These are phyloP conservation scores for Chironomus tentans DNA, from an alignment of 2,888 invertebrate species.

Conservation along the genomic window DNA sequence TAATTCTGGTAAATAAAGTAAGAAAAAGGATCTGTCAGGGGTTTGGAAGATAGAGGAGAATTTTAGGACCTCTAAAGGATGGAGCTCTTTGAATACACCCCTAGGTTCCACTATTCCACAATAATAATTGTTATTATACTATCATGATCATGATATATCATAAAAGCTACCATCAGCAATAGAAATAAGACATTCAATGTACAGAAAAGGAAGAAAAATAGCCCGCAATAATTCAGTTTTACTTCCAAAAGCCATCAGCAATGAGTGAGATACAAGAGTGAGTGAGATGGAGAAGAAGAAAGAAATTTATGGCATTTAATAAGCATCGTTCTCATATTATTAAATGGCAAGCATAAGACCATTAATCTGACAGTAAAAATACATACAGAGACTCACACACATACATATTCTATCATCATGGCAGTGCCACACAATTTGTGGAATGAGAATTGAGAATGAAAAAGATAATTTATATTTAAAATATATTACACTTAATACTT, in stretches of 20 bases:
- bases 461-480: constrained; percentile 22
- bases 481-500: constrained; percentile 19
- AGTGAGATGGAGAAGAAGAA: neutral
- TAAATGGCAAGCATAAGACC: constrained; percentile 11
- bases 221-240: neutral
- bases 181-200: neutral
- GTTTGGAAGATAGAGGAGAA: too few relatives aligned
- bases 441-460: neutral
- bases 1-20: too few relatives aligned
- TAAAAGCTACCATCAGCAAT: too few relatives aligned
- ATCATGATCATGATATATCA: neutral
- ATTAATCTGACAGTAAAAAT: constrained; percentile 11
- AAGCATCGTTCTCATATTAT: constrained; percentile 3
- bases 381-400: neutral
- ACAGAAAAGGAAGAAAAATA: neutral
- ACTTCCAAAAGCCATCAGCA: neutral
- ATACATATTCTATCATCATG: neutral
- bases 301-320: constrained; percentile 24
- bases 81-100: too few relatives aligned
- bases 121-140: neutral
- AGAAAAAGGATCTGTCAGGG: too few relatives aligned
- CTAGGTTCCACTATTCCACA: too few relatives aligned
- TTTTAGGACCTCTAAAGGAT: too few relatives aligned
- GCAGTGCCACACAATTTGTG: neutral
- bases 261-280: neutral